phyloP scores from a whole-genome alignment of 2,888 invertebrate species.

The Caradrina kadenii region DNA sequence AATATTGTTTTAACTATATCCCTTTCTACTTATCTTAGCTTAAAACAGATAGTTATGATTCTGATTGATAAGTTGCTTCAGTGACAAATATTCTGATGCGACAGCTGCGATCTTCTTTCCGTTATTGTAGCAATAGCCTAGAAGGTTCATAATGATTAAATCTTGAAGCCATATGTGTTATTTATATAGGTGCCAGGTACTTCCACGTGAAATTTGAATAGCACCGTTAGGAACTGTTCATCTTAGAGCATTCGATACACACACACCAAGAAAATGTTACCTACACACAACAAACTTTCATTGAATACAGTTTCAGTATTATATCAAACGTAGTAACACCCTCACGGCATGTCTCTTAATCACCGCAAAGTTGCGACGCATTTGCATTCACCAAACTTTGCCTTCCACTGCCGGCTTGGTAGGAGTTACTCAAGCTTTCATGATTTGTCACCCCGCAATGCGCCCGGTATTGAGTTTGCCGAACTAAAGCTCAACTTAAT shows the following conservation, averaged over 20 bases:
- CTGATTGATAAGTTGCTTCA: too few relatives aligned
- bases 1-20: too few relatives aligned
- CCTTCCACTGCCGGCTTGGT: conserved; percentile 49
- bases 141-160: too few relatives aligned
- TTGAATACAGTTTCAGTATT: conserved; percentile 29
- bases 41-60: too few relatives aligned
- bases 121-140: too few relatives aligned
- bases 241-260: not conserved
- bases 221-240: conserved; percentile 7
- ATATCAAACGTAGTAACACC: conserved; percentile 49
- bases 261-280: not conserved
- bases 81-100: too few relatives aligned
- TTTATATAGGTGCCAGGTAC: not conserved
- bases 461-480: conserved; percentile 55
- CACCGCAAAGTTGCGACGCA: conserved; percentile 60
- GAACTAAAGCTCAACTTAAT: conserved; percentile 60
- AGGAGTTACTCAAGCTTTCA: conserved; percentile 54
- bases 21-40: too few relatives aligned
- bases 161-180: too few relatives aligned
- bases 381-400: conserved; percentile 61
- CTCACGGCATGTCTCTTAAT: conserved; percentile 53
- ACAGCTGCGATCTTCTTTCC: too few relatives aligned
- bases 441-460: conserved; percentile 65
- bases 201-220: conserved; percentile 11
- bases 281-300: conserved; percentile 27